These are phyloP conservation scores for Ctenomys sociabilis DNA, from an alignment of 2,113 vertebrate species.

Conservation along the genomic window DNA sequence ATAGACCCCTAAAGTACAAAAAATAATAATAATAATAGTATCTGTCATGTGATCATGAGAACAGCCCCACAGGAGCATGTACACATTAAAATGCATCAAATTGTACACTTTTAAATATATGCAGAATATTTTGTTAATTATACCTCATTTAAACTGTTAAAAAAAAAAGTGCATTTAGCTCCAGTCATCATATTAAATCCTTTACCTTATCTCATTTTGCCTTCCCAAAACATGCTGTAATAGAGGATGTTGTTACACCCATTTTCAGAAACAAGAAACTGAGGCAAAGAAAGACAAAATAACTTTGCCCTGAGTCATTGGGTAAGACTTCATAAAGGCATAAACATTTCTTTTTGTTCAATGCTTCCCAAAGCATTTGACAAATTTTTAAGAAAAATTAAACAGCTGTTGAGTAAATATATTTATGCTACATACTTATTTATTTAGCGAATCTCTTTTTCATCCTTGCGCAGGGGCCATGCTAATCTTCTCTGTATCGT, in stretches of 20 bases:
- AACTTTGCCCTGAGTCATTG: not conserved
- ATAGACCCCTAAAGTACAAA: too few species aligned
- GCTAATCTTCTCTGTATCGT: too few species aligned
- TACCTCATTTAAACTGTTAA: not conserved
- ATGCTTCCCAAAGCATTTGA: constrained; percentile 20
- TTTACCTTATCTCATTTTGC: constrained; percentile 14
- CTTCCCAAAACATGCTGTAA: not conserved
- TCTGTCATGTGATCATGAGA: not conserved
- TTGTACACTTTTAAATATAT: not conserved
- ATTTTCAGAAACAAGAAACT: not conserved
- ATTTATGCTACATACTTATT: constrained; percentile 37
- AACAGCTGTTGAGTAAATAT: constrained; percentile 36
- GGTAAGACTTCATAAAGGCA: not conserved
- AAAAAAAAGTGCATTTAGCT: not conserved
- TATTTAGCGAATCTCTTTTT: constrained; percentile 57
- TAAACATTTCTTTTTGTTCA: not conserved
- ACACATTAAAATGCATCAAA: not conserved
- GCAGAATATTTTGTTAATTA: not conserved
- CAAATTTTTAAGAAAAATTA: constrained; percentile 43
- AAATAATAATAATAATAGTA: too few species aligned
- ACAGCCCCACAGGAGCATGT: not conserved
- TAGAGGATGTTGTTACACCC: not conserved
- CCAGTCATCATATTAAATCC: not conserved
- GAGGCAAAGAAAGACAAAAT: not conserved
- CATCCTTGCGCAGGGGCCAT: too few species aligned